Evolutionary conservation across 2,113 vertebrate genomes (phyloP).

Genomic region (Channa argus): DNA sequence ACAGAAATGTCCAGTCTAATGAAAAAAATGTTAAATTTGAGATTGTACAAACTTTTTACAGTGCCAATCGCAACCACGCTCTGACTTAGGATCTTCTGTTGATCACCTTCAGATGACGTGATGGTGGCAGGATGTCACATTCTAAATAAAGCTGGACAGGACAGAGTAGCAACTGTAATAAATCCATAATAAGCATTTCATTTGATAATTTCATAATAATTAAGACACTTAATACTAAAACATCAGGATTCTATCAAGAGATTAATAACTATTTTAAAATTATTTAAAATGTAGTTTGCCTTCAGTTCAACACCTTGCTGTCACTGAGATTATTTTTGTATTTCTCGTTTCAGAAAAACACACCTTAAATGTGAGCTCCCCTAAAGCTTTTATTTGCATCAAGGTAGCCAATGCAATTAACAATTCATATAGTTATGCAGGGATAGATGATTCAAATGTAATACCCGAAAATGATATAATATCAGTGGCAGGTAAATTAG

Average conservation of each 20-base stretch:
- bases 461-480: constrained; percentile 30
- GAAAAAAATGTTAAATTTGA: neutral
- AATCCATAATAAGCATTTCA: too few relatives aligned
- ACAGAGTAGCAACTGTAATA: too few relatives aligned
- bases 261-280: too few relatives aligned
- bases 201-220: too few relatives aligned
- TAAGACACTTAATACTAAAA: too few relatives aligned
- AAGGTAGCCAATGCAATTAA: constrained; percentile 35
- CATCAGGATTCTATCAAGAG: too few relatives aligned
- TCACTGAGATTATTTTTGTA: neutral
- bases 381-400: constrained; percentile 64
- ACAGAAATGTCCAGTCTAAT: neutral
- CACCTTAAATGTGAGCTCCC: constrained; percentile 1
- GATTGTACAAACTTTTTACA: too few relatives aligned
- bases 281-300: too few relatives aligned
- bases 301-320: too few relatives aligned
- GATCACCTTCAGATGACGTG: constrained; percentile 51
- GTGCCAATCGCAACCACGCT: neutral
- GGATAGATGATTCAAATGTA: constrained; percentile 28
- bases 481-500: constrained; percentile 49
- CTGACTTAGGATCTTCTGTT: constrained; percentile 8
- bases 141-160: too few relatives aligned
- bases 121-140: neutral
- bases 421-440: constrained; percentile 24
- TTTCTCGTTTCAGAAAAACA: neutral